A percentile compares a stretch with the other conserved stretches of the same genome.
Conservation (phyloP, 1,140 invertebrate species). For the Nasonia giraulti region DNA sequence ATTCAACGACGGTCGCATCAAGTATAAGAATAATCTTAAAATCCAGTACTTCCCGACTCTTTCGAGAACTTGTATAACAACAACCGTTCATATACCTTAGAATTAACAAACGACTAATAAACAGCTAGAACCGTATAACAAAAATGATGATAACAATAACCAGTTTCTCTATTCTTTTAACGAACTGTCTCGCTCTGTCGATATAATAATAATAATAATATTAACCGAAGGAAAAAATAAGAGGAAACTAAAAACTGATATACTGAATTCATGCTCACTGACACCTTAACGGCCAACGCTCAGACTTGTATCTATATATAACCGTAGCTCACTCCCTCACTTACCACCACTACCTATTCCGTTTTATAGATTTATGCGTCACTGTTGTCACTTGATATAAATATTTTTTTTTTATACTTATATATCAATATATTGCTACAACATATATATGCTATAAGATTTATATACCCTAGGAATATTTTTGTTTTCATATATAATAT, state of each 20-base stretch:
- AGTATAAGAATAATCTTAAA: background rate
- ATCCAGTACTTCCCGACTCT: background rate
- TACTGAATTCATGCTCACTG: slow-evolving; percentile 63
- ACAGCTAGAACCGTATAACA: background rate
- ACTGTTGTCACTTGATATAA: slow-evolving; percentile 41
- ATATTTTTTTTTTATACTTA: slow-evolving; percentile 31
- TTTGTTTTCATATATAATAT: background rate
- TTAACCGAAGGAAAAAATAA: background rate
- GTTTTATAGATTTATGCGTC: slow-evolving; percentile 39
- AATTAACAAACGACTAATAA: slow-evolving; percentile 29
- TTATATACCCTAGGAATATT: background rate
- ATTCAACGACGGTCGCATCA: background rate
- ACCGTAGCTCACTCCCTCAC: slow-evolving; percentile 56
- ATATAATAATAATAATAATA: background rate
- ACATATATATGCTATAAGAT: background rate
- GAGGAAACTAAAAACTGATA: slow-evolving; percentile 31
- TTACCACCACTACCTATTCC: slow-evolving; percentile 44
- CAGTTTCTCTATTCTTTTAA: background rate
- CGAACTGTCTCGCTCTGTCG: background rate
- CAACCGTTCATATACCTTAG: background rate
- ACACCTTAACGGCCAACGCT: slow-evolving; percentile 66
- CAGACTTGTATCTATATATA: slow-evolving; percentile 52
- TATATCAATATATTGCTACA: slow-evolving; percentile 15
- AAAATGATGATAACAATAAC: background rate
- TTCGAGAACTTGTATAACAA: background rate